Evolutionary conservation across 2,888 invertebrate genomes (phyloP).

Genomic region (Ennomos quercinarius): DNA sequence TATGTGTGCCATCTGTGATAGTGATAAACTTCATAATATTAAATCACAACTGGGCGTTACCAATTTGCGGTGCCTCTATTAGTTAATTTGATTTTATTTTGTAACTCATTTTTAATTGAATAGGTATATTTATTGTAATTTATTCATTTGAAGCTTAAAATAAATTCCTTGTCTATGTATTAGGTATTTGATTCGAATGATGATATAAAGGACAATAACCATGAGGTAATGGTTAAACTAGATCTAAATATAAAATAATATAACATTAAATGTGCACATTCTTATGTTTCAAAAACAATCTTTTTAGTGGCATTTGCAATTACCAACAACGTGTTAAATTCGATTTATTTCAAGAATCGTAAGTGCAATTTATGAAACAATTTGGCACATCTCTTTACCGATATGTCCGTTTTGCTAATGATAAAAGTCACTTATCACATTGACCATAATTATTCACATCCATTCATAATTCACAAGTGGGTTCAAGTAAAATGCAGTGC

Average conservation of each 20-base stretch:
- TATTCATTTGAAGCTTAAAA: too few relatives aligned
- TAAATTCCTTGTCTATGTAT: conserved; percentile 15
- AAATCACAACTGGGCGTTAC: conserved; percentile 30
- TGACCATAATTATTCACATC: conserved; percentile 18
- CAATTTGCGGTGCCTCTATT: conserved; percentile 26
- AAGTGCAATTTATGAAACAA: conserved; percentile 16
- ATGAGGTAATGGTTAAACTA: too few relatives aligned
- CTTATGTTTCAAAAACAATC: background rate
- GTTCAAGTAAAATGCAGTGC: conserved; percentile 20
- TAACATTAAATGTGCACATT: too few relatives aligned
- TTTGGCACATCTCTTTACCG: conserved; percentile 6
- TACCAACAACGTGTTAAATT: background rate
- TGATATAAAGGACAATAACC: too few relatives aligned
- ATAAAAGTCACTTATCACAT: conserved; percentile 22
- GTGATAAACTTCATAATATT: conserved; percentile 23
- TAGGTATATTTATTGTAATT: background rate
- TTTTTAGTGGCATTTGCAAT: background rate
- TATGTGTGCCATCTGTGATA: conserved; percentile 13
- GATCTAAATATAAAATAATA: too few relatives aligned
- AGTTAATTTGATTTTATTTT: conserved; percentile 28
- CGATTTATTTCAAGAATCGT: background rate
- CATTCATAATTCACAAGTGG: conserved; percentile 34
- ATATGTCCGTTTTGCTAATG: conserved; percentile 18
- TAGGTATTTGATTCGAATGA: conserved; percentile 1
- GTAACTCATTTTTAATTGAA: conserved; percentile 34